Evolutionary conservation across 2,113 vertebrate species (phyloP), one percentile per base, ranked within the genome.

Genomic region (Caretta caretta): DNA sequence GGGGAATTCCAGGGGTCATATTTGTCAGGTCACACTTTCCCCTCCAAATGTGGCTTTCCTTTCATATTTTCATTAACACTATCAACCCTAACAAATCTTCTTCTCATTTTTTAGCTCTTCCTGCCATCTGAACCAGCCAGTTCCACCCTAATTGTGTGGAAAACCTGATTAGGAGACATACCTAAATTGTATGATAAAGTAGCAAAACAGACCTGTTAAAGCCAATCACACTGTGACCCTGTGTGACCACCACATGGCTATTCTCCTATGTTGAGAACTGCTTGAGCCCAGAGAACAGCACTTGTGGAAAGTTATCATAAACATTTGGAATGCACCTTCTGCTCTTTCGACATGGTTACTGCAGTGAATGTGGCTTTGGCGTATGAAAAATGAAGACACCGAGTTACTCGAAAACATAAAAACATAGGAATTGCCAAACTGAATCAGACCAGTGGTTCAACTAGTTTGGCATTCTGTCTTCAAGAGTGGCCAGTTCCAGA

Each of bases 1-100:
- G 75, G 90, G 94, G 96, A 97, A 97, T 97, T 97, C 86, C 62
- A 96, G 85, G 93, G 96, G 93, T 97, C 87, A 97, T 92, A 85
- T 96, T 96, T 97, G 96, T 96, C 89, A 96, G 97, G 94, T 93
- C 87, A 93, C 54, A 93, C 97, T 94, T 96, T 93, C 76, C 86
- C 97, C 83, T 93, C 84, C 78, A 93, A 97, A 89, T 87, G 83
- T 25, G 57, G 85, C 51, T 93, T 93, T 81, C n/a, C 95, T 96
- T 97, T 96, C 83, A 87, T 92, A 91, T 97, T 96, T 95, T 94
- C 90, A 83, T 92, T 97, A 95, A 96, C 84, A 69, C 78, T 95
- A 93, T 93, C 75, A 94, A 94, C 65, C 48, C 95, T 95, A 76
- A 84, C 87, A 97, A 97, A 89, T 89, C 92, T 96, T 97, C 96